Evolutionary conservation across 2,888 invertebrate species (phyloP).

Genomic region (Phorcus lineatus): DNA sequence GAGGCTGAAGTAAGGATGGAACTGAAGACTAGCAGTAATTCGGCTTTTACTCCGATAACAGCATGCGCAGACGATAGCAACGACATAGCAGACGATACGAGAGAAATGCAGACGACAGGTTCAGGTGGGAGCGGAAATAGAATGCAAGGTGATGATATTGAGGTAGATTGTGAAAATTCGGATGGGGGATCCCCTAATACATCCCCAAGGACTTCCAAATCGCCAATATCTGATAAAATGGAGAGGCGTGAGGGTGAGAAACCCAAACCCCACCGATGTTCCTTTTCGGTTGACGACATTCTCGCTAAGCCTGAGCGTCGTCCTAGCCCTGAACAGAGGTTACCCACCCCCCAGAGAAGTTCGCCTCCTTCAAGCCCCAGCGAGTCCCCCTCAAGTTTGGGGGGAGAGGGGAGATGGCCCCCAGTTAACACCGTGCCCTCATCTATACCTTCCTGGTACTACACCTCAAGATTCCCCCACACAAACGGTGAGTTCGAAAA

Average conservation of each 20-base stretch:
- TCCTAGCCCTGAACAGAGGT: background rate
- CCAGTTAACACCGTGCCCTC: background rate
- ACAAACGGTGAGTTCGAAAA: background rate
- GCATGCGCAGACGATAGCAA: background rate
- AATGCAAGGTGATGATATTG: background rate
- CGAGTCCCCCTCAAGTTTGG: background rate
- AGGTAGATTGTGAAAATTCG: background rate
- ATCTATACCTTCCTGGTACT: slow-evolving; percentile 15
- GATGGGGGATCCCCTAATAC: background rate
- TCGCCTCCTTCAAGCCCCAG: slow-evolving; percentile 8
- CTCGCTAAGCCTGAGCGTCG: slow-evolving; percentile 14
- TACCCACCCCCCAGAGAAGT: background rate
- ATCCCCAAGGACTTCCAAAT: background rate
- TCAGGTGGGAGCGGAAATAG: background rate
- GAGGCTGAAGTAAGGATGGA: slow-evolving; percentile 6
- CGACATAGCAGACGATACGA: background rate
- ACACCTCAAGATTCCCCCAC: slow-evolving; percentile 4
- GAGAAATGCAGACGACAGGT: background rate
- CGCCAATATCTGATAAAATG: background rate
- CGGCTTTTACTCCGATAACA: slow-evolving; percentile 12
- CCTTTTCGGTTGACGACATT: slow-evolving; percentile 23
- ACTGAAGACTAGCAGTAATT: slow-evolving; percentile 11
- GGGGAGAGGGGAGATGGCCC: slow-evolving; percentile 17
- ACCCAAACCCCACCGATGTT: slow-evolving; percentile 8
- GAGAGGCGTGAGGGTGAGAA: background rate